These are phyloP conservation scores for Globodera ellingtonae DNA, from an alignment of 1,140 invertebrate genomes.

Conservation along the genomic window DNA sequence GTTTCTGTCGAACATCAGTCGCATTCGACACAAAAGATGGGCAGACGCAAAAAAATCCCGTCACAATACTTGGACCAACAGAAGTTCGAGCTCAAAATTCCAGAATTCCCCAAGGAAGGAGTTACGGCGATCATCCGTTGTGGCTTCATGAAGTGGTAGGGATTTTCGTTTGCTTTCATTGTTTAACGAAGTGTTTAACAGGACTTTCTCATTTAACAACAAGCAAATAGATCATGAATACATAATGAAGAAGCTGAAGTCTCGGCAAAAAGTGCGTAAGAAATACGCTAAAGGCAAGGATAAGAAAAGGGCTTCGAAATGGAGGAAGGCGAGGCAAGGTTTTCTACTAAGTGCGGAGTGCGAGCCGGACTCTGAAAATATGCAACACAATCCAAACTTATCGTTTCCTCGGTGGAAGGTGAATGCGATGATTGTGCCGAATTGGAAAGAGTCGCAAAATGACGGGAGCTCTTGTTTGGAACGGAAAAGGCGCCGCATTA, in stretches of 20 bases:
- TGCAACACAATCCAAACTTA: neutral
- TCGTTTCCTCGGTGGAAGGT: neutral
- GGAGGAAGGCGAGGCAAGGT: neutral
- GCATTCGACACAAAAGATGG: neutral
- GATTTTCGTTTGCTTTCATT: neutral
- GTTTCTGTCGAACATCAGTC: neutral
- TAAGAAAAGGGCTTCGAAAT: neutral
- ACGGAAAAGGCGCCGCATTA: neutral
- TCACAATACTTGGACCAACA: neutral
- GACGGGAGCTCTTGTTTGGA: too few species aligned
- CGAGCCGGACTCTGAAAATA: neutral
- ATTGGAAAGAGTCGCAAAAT: neutral
- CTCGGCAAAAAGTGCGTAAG: neutral
- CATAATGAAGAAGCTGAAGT: neutral
- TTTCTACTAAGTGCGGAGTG: neutral
- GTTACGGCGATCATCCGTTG: neutral
- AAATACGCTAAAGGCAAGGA: neutral
- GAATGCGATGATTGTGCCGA: neutral
- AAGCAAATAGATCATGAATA: neutral
- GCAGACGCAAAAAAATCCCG: neutral
- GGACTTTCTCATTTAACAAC: neutral
- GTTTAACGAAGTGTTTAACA: neutral
- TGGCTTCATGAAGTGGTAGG: neutral
- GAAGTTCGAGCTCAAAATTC: neutral
- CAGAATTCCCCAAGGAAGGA: neutral